Percentiles rank a stretch among this genome's conserved stretches.
These are phyloP conservation scores for Lycia hirtaria DNA, from an alignment of 2,888 invertebrate genomes.

Conservation along the genomic window DNA sequence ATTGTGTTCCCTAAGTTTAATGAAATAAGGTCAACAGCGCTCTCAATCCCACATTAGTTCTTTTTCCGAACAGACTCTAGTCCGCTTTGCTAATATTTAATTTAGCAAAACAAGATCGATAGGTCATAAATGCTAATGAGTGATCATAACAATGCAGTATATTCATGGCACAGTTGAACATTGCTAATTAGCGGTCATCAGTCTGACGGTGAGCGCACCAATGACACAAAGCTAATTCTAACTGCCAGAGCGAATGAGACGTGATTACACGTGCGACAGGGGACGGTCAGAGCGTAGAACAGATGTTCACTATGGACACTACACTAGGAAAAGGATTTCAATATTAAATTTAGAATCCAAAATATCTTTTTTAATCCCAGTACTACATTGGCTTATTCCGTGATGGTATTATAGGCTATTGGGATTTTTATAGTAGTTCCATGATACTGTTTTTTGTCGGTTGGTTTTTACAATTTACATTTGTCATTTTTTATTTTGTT, in stretches of 20 bases:
- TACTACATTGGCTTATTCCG: too few species aligned
- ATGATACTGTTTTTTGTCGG: too few species aligned
- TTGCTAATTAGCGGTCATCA: conserved; percentile 37
- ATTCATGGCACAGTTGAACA: conserved; percentile 21
- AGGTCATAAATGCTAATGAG: conserved; percentile 15
- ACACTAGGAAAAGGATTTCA: too few species aligned
- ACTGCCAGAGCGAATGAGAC: conserved; percentile 49
- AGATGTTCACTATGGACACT: background rate
- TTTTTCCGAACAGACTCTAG: background rate
- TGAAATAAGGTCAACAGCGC: background rate
- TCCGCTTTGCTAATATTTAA: background rate
- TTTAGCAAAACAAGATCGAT: background rate
- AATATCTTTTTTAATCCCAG: too few species aligned
- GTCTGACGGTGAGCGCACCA: conserved; percentile 35
- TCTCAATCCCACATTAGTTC: background rate
- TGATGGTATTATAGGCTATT: too few species aligned
- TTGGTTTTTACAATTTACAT: too few species aligned
- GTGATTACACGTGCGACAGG: conserved; percentile 50
- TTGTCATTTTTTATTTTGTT: too few species aligned
- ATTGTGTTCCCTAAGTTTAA: too few species aligned
- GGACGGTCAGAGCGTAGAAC: conserved; percentile 9
- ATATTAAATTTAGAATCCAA: too few species aligned
- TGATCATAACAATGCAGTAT: conserved; percentile 22
- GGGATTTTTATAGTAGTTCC: too few species aligned
- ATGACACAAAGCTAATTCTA: conserved; percentile 49